A percentile compares a stretch with the other conserved stretches of the same genome.
Conservation (phyloP, 2,888 invertebrate species). For the Chamaedrilus cognettii region DNA sequence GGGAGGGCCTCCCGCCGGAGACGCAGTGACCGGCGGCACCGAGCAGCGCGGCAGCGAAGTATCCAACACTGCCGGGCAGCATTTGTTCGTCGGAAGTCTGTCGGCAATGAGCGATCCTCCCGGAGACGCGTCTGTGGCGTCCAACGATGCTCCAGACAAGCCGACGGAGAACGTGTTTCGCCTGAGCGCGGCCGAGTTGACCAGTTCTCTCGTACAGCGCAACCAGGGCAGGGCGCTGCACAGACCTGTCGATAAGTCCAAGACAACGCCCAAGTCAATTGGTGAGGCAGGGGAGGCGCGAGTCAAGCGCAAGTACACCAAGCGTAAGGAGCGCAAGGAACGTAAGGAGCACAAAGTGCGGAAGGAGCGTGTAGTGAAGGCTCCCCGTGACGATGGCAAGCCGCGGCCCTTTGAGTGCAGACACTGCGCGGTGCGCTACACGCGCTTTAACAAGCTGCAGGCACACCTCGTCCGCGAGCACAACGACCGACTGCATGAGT, state of each 20-base stretch:
- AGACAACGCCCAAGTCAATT: not conserved
- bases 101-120: not conserved
- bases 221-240: not conserved
- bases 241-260: not conserved
- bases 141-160: not conserved
- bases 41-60: not conserved
- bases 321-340: not conserved
- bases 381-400: not conserved
- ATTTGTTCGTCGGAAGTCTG: not conserved
- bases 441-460: not conserved
- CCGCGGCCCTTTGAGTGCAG: not conserved
- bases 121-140: not conserved
- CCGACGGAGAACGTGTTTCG: not conserved
- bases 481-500: not conserved
- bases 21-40: not conserved
- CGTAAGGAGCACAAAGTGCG: too few relatives aligned
- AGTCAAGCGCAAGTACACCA: not conserved
- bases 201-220: not conserved
- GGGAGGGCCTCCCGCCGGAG: not conserved
- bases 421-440: not conserved
- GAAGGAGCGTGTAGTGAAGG: too few relatives aligned
- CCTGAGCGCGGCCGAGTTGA: not conserved
- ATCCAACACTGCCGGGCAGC: not conserved
- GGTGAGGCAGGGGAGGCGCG: not conserved
- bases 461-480: not conserved